Evolutionary conservation across 2,888 invertebrate genomes (phyloP), one percentile per base, ranked within the genome.

Genomic region (Carpatolechia fugitivella): DNA sequence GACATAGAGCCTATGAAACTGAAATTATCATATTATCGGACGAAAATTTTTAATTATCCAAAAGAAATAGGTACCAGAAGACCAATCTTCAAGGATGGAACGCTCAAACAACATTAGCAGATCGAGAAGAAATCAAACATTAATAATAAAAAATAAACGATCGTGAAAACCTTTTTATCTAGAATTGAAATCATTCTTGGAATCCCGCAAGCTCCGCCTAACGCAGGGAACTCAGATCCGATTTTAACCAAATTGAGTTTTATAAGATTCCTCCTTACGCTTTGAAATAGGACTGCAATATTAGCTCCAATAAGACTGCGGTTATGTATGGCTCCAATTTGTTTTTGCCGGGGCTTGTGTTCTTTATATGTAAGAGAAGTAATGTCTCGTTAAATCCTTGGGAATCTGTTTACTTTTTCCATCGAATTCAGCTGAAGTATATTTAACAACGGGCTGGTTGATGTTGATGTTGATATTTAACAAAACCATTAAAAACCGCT

Each of bases 161-260:
- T 69, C 65, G 67, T 62, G 29, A 61, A 74, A 80, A 78, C 80
- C 78, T 75, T 70, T 78, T 82, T 82, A 82, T 78, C 79, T 80
- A 63, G 78, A 81, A 82, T 82, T 81, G 81, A 74, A 81, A 82
- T 82, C 82, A 76, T 77, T 69, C 70, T 71, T 70, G 64, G 70
- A 70, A 67, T 69, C 60, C 62, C 64, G 57, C 66, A 62, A 67
- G 68, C 67, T 69, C 70, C 69, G 59, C 62, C 57, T 65, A 66
- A 64, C 74, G 76, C 72, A 74, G 66, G 71, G 67, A 67, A 69
- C 63, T 50, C 61, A 66, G 74, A 81, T 82, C 80, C 69, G 78
- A 82, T 81, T 76, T 79, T 77, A 77, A 78, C 73, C 74, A 80
- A 80, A 82, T 82, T 80, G 78, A 78, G 74, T 80, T 82, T 78